Evolutionary conservation across 2,888 invertebrate species (phyloP), one percentile per base, ranked within the genome.

Genomic region (Microctonus aethiopoides): DNA sequence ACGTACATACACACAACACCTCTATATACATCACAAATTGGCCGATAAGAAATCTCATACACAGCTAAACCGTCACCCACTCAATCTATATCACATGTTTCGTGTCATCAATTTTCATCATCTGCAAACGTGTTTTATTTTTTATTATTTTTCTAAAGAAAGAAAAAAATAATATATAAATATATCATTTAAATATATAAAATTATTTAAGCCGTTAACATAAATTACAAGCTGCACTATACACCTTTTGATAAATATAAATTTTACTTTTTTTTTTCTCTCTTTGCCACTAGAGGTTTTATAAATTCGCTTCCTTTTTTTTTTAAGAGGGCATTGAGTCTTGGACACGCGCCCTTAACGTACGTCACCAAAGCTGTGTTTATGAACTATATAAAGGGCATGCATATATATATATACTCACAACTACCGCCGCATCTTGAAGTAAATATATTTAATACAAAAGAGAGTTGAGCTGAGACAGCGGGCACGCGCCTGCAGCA

Each of bases 401-500:
- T n/a, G n/a, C n/a, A n/a, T n/a, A n/a, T n/a, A n/a, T n/a, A n/a
- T n/a, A n/a, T n/a, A n/a, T n/a, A 39, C 29, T 24, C 56, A 26
- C 56, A 29, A 13, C 56, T n/a, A 29, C 34, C 34, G n/a, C 22
- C 7, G 16, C 36, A 22, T 61, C 60, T 39, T 61, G 5, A 41
- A 61, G 26, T n/a, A 34, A 13, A 20, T 52, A 29, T 10, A 32
- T 32, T 7, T 24, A 54, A 54, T 29, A 57, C 20, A 32, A 57
- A 32, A 16, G 41, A 36, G 32, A 29, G 16, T 16, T 29, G 16
- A n/a, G 34, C 29, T 34, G 51, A 69, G 64, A 64, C 69, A 73
- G 63, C 67, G 72, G 73, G 75, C 72, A 70, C 70, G 72, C 70
- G 74, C 68, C 72, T 68, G 73, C 71, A 71, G 70, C 69, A 73